These are phyloP conservation scores for Perccottus glenii DNA, from an alignment of 2,113 vertebrate genomes.

Conservation along the genomic window DNA sequence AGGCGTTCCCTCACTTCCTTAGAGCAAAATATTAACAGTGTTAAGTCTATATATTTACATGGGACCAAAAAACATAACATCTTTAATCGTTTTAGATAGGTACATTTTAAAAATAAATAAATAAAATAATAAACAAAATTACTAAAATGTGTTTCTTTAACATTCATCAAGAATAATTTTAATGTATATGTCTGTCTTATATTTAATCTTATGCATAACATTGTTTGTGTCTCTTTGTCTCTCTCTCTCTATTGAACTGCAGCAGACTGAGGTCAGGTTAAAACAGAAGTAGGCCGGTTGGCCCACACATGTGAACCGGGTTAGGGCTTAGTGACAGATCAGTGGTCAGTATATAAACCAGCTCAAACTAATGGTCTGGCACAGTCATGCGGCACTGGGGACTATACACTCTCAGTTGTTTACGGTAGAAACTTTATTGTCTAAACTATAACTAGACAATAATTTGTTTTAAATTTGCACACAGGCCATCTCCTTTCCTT, in stretches of 20 bases:
- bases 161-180: no score
- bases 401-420: neutral
- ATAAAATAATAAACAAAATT: no score
- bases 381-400: slow-evolving; percentile 5
- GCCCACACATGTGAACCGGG: slow-evolving; percentile 42
- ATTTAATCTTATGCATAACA: neutral
- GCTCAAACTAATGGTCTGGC: slow-evolving; percentile 48
- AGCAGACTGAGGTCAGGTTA: slow-evolving; percentile 67
- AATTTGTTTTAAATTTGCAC: neutral
- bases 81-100: no score
- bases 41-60: neutral
- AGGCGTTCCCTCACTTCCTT: slow-evolving; percentile 10
- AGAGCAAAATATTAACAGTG: slow-evolving; percentile 14
- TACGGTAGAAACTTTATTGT: neutral
- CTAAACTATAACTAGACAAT: neutral
- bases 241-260: slow-evolving; percentile 13
- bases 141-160: no score
- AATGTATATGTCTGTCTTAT: no score
- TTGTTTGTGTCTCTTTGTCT: slow-evolving; percentile 9
- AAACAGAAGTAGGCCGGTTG: slow-evolving; percentile 48
- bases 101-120: no score
- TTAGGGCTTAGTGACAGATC: slow-evolving; percentile 65
- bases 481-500: neutral
- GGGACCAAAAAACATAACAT: no score
- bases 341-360: slow-evolving; percentile 67